A percentile compares a stretch with the other conserved stretches of the same genome.
Evolutionary conservation across 53 echinoderm and acorn worm genomes (phyloP).

Genomic region (Glandiceps talaboti): DNA sequence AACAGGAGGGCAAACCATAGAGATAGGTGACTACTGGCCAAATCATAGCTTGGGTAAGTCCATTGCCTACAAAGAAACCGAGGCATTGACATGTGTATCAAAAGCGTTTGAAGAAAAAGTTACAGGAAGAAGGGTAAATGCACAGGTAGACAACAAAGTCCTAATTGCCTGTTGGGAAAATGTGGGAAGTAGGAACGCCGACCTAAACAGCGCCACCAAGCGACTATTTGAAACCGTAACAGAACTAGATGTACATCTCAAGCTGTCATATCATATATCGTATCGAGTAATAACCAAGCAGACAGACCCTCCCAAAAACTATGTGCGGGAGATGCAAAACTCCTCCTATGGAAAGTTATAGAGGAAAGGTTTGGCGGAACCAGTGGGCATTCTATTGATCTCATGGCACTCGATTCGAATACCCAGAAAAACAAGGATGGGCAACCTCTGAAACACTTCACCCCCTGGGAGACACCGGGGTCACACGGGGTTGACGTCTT

Average conservation of each 20-base stretch:
- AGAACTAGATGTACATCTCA: not conserved
- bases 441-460: not conserved
- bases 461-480: not conserved
- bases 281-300: not conserved
- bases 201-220: not conserved
- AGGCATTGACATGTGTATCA: too few relatives aligned
- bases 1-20: too few relatives aligned
- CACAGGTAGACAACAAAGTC: not conserved
- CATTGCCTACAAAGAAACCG: too few relatives aligned
- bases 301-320: not conserved
- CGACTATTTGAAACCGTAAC: not conserved
- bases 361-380: not conserved
- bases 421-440: not conserved
- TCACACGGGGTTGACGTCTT: not conserved
- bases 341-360: not conserved
- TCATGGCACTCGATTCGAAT: not conserved
- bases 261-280: not conserved
- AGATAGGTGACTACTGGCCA: too few relatives aligned
- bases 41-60: too few relatives aligned
- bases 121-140: not conserved
- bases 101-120: too few relatives aligned
- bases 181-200: not conserved
- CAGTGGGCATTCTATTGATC: not conserved
- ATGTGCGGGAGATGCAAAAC: not conserved
- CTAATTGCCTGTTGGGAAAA: not conserved